Evolutionary conservation across 2,888 invertebrate genomes (phyloP).

Genomic region (Lobophora halterata): DNA sequence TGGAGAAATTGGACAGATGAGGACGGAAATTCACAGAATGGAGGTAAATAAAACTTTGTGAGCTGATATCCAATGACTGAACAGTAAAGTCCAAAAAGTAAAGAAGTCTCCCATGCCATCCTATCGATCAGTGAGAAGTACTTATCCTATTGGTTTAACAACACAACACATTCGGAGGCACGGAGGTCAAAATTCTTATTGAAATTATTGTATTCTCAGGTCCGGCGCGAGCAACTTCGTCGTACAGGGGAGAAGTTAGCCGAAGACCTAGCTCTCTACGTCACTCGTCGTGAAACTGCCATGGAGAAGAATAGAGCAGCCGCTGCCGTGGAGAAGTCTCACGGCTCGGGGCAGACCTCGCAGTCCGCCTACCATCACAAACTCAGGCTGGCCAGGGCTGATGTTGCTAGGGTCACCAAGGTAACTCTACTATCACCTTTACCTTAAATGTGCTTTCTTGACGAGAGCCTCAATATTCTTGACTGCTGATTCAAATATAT

Average conservation of each 20-base stretch:
- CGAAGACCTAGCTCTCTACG: slow-evolving; percentile 67
- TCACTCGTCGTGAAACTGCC: slow-evolving; percentile 66
- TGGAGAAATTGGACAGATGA: slow-evolving; percentile 89
- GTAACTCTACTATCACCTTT: slow-evolving; percentile 35
- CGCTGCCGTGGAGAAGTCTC: slow-evolving; percentile 63
- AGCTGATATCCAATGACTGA: too few species aligned
- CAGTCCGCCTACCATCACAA: slow-evolving; percentile 65
- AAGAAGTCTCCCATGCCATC: too few species aligned
- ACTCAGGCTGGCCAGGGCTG: slow-evolving; percentile 61
- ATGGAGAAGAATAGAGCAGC: slow-evolving; percentile 62
- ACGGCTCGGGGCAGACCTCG: slow-evolving; percentile 52
- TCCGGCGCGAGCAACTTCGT: slow-evolving; percentile 68
- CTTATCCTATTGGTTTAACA: too few species aligned
- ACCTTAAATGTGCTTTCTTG: not conserved
- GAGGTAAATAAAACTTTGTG: slow-evolving; percentile 84
- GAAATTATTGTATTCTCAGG: slow-evolving; percentile 39
- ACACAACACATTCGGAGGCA: too few species aligned
- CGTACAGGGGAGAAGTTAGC: slow-evolving; percentile 67
- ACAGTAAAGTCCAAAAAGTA: too few species aligned
- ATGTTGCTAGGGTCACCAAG: slow-evolving; percentile 65
- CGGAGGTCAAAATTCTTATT: too few species aligned
- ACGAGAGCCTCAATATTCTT: not conserved
- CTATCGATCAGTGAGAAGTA: too few species aligned
- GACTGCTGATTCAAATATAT: not conserved
- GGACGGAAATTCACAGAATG: slow-evolving; percentile 91